A percentile compares a stretch with the other conserved stretches of the same genome.
Evolutionary conservation across 2,888 invertebrate species (phyloP).

Genomic region (Cryptocephalus moraei): DNA sequence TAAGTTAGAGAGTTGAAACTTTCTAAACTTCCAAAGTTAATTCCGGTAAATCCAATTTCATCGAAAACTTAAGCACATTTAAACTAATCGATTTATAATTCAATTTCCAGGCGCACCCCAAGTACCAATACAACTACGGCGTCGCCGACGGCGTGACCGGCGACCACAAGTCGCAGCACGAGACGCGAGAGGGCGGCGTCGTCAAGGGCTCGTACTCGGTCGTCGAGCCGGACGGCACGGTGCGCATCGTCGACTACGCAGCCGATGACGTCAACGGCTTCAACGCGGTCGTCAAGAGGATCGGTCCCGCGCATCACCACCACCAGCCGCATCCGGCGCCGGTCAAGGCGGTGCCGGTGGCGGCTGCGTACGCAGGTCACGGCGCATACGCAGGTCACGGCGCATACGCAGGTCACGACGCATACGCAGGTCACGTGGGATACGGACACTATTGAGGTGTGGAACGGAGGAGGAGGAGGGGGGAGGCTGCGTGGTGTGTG

Average conservation of each 20-base stretch:
- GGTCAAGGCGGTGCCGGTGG: slow-evolving; percentile 27
- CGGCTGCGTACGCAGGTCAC: slow-evolving; percentile 5
- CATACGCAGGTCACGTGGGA: too few species aligned
- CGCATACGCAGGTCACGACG: too few species aligned
- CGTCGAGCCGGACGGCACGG: slow-evolving; percentile 44
- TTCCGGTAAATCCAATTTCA: too few species aligned
- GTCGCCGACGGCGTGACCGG: slow-evolving; percentile 33
- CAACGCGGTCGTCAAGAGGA: slow-evolving; percentile 33
- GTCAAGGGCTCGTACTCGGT: slow-evolving; percentile 40
- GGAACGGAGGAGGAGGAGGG: too few species aligned
- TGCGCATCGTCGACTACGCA: slow-evolving; percentile 45
- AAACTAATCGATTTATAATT: too few species aligned
- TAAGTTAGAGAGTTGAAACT: too few species aligned
- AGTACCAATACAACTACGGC: slow-evolving; percentile 34
- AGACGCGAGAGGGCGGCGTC: slow-evolving; percentile 33
- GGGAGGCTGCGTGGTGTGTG: too few species aligned
- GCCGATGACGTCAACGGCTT: slow-evolving; percentile 37
- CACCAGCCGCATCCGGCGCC: slow-evolving; percentile 22
- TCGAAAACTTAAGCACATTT: too few species aligned
- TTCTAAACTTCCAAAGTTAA: too few species aligned
- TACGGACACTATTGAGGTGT: too few species aligned
- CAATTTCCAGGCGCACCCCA: slow-evolving; percentile 27
- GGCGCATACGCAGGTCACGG: slow-evolving; percentile 12
- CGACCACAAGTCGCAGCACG: slow-evolving; percentile 32
- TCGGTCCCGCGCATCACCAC: slow-evolving; percentile 25